Base-by-base conservation (phyloP, 1,140 invertebrate genomes). In the Drosophila suzukii region DNA sequence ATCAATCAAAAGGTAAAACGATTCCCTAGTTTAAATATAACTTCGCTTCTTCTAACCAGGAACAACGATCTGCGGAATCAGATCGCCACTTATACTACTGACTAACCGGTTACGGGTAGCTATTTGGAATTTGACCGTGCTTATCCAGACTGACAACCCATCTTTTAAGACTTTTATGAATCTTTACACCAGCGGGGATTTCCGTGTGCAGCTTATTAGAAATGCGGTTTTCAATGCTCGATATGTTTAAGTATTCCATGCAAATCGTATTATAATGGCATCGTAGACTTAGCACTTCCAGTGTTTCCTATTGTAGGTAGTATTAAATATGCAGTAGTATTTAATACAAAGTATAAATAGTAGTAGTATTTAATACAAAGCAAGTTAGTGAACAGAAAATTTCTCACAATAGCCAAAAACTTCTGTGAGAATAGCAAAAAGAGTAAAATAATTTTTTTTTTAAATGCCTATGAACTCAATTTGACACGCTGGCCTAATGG, bases 11-110 rank as follows among this genome's bases (percentile, higher is more conserved):
- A 32, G 32, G 24, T 55, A 58, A 13, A 74, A 59, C 0, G 70
- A 43, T 3, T 30, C 4, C 81, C 81, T 24, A 63, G 56, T 17
- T 72, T 72, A 3, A 41, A 38, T 11, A 36, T 41, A 6, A 53
- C 10, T 7, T 55, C 59, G 5, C 66, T 44, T 17, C 60, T 73
- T 55, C 27, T 88, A 38, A 2, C 83, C 83, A 1, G 72, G 12
- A 7, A 68, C 75, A 10, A 88, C 38, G 20, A 81, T 84, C 15
- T 10, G 62, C 0, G 80, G 80, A 27, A 90, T 27, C 0, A 86
- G 39, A 11, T 65, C 47, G 7, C 62, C 50, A 1, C 58, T 62
- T 30, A 36, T 78, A 81, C 38, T 90, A 90, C 36, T 65, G 65
- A 27, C 54, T 58, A 2, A 47, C 51, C 8, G 27, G 15, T 2